These are phyloP conservation scores for Pituophis catenifer DNA, from an alignment of 2,113 vertebrate genomes.

Conservation along the genomic window DNA sequence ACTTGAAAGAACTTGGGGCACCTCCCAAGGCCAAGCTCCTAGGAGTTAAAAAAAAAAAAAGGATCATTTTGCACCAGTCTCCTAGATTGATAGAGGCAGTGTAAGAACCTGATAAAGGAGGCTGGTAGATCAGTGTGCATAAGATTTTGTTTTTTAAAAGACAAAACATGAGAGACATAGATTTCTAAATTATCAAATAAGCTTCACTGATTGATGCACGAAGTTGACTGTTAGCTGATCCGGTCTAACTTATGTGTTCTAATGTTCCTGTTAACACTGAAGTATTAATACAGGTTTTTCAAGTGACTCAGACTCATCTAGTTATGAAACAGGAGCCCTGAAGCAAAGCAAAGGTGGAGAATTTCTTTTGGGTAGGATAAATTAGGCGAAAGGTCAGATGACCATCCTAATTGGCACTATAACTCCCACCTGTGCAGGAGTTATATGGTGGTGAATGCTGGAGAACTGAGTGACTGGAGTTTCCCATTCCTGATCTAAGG, in stretches of 20 bases:
- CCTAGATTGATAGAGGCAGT: background rate
- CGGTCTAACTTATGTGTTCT: background rate
- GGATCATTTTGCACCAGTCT: background rate
- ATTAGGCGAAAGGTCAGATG: background rate
- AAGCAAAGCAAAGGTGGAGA: background rate
- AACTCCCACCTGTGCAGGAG: background rate
- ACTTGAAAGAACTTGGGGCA: background rate
- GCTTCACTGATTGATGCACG: background rate
- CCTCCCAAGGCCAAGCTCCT: background rate
- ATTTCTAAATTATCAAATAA: background rate
- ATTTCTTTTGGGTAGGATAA: background rate
- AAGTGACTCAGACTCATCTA: background rate
- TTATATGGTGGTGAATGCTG: background rate
- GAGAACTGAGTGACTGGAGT: background rate
- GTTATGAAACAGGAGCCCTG: background rate
- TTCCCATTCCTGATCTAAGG: background rate
- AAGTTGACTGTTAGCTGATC: background rate
- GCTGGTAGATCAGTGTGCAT: background rate
- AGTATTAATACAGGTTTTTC: background rate
- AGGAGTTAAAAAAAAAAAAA: background rate
- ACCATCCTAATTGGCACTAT: background rate
- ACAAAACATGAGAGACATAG: background rate
- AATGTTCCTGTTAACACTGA: background rate
- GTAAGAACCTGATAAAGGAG: background rate
- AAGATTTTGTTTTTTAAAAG: background rate